Evolutionary conservation across 2,888 invertebrate genomes (phyloP).

Genomic region (Nudaria mundana): DNA sequence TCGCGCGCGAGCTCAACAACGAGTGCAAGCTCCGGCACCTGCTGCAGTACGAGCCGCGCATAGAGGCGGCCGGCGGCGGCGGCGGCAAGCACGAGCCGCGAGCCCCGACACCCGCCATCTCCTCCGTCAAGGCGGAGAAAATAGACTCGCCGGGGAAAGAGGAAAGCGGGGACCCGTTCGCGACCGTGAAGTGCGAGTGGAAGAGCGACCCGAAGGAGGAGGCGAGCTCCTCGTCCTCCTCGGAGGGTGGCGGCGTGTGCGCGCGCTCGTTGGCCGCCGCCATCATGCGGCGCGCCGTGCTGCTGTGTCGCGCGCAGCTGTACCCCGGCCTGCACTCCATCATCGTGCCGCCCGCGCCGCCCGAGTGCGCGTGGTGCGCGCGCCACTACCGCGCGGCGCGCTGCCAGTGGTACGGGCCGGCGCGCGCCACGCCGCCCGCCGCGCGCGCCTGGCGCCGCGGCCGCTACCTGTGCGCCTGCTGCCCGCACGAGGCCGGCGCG

Average conservation of each 20-base stretch:
- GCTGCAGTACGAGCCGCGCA: constrained; percentile 34
- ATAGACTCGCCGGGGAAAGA: constrained; percentile 17
- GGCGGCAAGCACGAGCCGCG: constrained; percentile 6
- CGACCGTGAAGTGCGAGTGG: constrained; percentile 38
- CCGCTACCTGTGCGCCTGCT: neutral
- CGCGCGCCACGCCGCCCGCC: constrained; percentile 82
- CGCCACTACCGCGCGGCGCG: constrained; percentile 66
- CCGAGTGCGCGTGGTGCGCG: constrained; percentile 66
- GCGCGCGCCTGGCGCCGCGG: constrained; percentile 83
- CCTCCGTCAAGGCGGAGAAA: constrained; percentile 12
- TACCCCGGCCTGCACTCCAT: constrained; percentile 84
- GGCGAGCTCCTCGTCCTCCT: constrained; percentile 14
- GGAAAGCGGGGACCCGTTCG: constrained; percentile 33
- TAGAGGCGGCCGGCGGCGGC: constrained; percentile 11
- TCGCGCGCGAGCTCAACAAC: constrained; percentile 12
- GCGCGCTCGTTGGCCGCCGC: constrained; percentile 61
- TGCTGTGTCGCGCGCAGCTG: constrained; percentile 68
- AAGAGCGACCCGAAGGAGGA: constrained; percentile 14
- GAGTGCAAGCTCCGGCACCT: constrained; percentile 40
- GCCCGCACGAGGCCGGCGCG: constrained; percentile 48
- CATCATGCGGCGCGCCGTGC: constrained; percentile 69
- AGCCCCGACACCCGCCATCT: constrained; percentile 6
- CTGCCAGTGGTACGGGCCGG: constrained; percentile 83
- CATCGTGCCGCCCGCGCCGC: constrained; percentile 56
- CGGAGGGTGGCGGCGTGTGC: constrained; percentile 22